phyloP scores from a whole-genome alignment of 2,888 invertebrate species.

The Brachyptera risi region DNA sequence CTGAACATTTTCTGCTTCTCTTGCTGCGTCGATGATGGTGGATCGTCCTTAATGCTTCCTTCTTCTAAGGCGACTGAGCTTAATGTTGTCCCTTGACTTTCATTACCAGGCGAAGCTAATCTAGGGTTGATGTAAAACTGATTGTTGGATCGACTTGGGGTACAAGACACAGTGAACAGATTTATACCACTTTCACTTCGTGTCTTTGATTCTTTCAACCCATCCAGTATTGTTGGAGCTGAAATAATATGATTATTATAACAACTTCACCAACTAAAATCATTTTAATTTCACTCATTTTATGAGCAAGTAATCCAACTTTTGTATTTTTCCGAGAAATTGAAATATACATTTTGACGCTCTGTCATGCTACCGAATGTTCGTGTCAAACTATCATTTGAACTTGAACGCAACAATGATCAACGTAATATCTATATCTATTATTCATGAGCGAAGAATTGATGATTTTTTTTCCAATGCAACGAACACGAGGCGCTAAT shows the following conservation, averaged over 20 bases:
- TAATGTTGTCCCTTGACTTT: not conserved
- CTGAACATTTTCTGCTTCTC: constrained; percentile 44
- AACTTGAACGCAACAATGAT: no score
- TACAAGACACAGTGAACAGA: no score
- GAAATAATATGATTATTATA: not conserved
- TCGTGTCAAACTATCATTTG: no score
- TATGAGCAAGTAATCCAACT: not conserved
- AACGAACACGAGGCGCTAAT: no score
- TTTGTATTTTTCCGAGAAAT: not conserved
- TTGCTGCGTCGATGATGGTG: constrained; percentile 39
- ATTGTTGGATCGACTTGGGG: not conserved
- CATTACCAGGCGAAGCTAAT: not conserved
- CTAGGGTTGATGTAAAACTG: not conserved
- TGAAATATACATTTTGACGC: no score
- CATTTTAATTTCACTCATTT: not conserved
- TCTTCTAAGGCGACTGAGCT: not conserved
- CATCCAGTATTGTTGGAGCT: not conserved
- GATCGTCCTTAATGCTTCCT: constrained; percentile 29
- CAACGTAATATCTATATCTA: no score
- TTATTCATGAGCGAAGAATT: no score
- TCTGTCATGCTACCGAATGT: no score
- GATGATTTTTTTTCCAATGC: no score
- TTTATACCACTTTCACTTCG: no score
- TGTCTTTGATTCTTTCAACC: no score
- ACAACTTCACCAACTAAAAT: not conserved